A percentile compares a stretch with the other conserved stretches of the same genome.
These are phyloP conservation scores for Telmatherina bonti DNA, from an alignment of 2,797 vertebrate species.

Conservation along the genomic window DNA sequence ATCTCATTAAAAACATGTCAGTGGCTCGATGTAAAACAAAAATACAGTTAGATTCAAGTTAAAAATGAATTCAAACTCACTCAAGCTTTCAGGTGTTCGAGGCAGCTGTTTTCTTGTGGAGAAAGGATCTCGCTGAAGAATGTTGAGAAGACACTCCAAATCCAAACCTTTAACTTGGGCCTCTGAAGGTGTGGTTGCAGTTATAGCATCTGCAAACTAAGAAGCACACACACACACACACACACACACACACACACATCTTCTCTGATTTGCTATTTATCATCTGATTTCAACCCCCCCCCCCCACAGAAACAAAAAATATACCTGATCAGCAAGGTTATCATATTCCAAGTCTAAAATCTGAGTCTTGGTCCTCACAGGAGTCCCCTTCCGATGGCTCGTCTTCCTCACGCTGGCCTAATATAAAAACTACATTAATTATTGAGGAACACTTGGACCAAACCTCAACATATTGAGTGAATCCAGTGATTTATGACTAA, in stretches of 20 bases:
- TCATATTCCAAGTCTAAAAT: constrained; percentile 74
- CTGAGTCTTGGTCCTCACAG: constrained; percentile 35
- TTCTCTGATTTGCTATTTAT: too few relatives aligned
- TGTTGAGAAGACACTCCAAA: constrained; percentile 80
- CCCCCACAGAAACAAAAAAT: too few relatives aligned
- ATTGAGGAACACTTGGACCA: background rate
- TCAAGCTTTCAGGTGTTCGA: constrained; percentile 90
- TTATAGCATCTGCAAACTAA: constrained; percentile 88
- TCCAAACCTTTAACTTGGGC: constrained; percentile 58
- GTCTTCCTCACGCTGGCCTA: constrained; percentile 50
- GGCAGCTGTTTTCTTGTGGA: constrained; percentile 86
- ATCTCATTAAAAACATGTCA: background rate
- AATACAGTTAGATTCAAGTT: background rate
- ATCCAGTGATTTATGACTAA: background rate
- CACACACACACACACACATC: background rate
- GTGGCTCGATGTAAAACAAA: background rate
- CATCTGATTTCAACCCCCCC: background rate
- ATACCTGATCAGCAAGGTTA: constrained; percentile 77
- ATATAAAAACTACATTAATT: background rate
- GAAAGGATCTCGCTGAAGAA: constrained; percentile 86
- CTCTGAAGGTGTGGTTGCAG: constrained; percentile 53
- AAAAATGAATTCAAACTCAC: constrained; percentile 78
- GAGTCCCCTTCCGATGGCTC: background rate
- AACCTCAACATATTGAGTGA: background rate
- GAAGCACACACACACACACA: background rate